phyloP scores from a whole-genome alignment of 1,140 invertebrate species.

The Sarcophaga peregrina region DNA sequence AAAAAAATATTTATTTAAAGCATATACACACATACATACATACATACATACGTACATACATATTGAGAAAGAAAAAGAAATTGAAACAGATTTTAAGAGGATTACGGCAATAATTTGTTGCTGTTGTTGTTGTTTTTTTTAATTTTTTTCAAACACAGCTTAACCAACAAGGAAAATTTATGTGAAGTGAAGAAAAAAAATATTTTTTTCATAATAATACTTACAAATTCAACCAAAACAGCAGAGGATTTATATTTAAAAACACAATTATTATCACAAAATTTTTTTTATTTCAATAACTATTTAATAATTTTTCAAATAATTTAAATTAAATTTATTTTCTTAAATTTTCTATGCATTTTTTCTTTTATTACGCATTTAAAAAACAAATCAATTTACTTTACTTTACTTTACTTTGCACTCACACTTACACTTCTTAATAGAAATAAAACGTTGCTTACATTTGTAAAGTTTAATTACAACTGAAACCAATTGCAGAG shows the following conservation, averaged over 20 bases:
- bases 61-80: background rate
- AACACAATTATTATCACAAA: too few species aligned
- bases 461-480: constrained; percentile 35
- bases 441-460: constrained; percentile 13
- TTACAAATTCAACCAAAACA: too few species aligned
- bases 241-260: too few species aligned
- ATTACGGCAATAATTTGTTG: background rate
- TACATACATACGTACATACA: constrained; percentile 20
- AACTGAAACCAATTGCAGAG: constrained; percentile 31
- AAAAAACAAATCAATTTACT: background rate
- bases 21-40: background rate
- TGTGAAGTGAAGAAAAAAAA: too few species aligned
- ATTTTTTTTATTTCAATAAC: too few species aligned
- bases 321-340: too few species aligned
- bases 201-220: too few species aligned
- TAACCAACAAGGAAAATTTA: too few species aligned
- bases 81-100: background rate
- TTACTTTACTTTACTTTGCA: background rate
- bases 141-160: background rate
- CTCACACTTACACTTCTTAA: background rate
- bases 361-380: constrained; percentile 11
- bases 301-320: too few species aligned
- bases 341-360: background rate
- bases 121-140: background rate
- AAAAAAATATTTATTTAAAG: background rate